Percentiles rank a stretch among this genome's conserved stretches.
These are phyloP conservation scores for Drosophila testacea DNA, from an alignment of 2,888 invertebrate genomes.

Conservation along the genomic window DNA sequence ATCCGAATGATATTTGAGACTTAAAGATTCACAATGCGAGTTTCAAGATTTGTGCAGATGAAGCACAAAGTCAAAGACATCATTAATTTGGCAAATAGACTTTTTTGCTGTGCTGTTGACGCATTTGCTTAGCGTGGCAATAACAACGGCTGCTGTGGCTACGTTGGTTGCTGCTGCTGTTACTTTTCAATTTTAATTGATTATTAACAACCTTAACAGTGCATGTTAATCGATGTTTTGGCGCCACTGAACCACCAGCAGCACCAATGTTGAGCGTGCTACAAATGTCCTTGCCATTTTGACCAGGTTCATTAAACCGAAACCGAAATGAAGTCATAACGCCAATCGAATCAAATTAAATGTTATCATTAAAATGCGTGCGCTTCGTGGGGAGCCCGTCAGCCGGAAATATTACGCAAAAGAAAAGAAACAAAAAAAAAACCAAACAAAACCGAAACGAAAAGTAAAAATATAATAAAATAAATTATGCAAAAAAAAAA, in stretches of 20 bases:
- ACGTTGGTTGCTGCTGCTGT: slow-evolving; percentile 11
- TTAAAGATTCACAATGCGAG: slow-evolving; percentile 15
- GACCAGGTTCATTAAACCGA: slow-evolving; percentile 54
- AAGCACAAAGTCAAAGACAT: slow-evolving; percentile 30
- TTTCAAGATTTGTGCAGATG: slow-evolving; percentile 7
- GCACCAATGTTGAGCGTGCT: slow-evolving; percentile 33
- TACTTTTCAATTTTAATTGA: slow-evolving; percentile 52
- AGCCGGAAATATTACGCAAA: slow-evolving; percentile 44
- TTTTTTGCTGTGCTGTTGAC: slow-evolving; percentile 22
- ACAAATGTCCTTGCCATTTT: slow-evolving; percentile 60
- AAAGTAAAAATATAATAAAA: slow-evolving; percentile 5
- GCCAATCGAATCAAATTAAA: slow-evolving; percentile 32
- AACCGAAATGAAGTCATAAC: slow-evolving; percentile 41
- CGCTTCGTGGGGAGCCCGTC: slow-evolving; percentile 42
- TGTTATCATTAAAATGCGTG: slow-evolving; percentile 56
- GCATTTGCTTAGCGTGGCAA: slow-evolving; percentile 55
- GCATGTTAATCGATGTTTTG: slow-evolving; percentile 53
- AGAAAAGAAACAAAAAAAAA: neutral
- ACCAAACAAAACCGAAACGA: neutral
- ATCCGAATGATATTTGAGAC: slow-evolving; percentile 41
- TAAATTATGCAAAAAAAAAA: neutral
- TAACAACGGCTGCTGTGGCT: slow-evolving; percentile 31
- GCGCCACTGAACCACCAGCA: slow-evolving; percentile 41
- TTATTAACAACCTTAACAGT: slow-evolving; percentile 62
- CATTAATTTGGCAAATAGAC: slow-evolving; percentile 51